Percentiles rank a stretch among this genome's conserved stretches.
phyloP scores from a whole-genome alignment of 2,113 vertebrate genomes.

The Galbula dea region DNA sequence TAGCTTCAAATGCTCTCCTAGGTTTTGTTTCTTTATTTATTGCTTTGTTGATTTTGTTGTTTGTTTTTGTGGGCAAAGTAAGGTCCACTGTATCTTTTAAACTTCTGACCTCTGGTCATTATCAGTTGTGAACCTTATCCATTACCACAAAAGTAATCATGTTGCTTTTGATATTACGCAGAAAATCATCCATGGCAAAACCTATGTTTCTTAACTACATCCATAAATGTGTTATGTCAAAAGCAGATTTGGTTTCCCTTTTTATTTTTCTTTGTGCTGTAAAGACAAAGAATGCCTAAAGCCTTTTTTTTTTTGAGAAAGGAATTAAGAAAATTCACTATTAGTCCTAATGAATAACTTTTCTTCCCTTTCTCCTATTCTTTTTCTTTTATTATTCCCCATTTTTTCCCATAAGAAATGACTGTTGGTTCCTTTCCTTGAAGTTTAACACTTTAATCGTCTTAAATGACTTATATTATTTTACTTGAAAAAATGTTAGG shows the following conservation, averaged over 20 bases:
- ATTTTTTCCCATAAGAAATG: neutral
- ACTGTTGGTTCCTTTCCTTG: constrained; percentile 6
- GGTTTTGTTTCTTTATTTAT: neutral
- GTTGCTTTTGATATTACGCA: constrained; percentile 43
- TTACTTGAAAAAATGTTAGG: constrained; percentile 9
- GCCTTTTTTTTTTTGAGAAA: neutral
- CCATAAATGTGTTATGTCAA: neutral
- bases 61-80: neutral
- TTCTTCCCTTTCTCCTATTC: neutral
- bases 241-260: neutral
- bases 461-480: neutral
- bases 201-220: constrained; percentile 10
- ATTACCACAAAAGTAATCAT: constrained; percentile 36
- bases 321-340: neutral
- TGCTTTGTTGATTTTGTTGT: neutral
- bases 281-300: neutral
- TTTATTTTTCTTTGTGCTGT: neutral
- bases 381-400: neutral
- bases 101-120: constrained; percentile 38
- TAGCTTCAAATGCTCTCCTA: neutral
- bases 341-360: constrained; percentile 5
- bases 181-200: constrained; percentile 13
- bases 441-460: constrained; percentile 16
- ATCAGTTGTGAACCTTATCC: constrained; percentile 29
- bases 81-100: constrained; percentile 25